Evolutionary conservation across 2,888 invertebrate species (phyloP).

Genomic region (Acleris holmiana): DNA sequence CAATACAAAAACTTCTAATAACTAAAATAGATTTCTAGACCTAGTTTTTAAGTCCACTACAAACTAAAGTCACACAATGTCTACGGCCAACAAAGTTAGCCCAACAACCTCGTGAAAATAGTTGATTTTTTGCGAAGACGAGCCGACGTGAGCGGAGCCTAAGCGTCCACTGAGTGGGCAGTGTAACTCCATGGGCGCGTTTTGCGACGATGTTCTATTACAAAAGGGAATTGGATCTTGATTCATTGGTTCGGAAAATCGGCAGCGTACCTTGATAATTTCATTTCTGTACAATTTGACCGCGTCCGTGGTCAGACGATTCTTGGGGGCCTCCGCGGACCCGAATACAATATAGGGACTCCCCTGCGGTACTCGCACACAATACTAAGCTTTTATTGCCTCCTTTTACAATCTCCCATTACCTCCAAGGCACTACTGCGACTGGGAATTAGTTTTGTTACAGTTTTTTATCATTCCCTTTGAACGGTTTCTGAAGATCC

Average conservation of each 20-base stretch:
- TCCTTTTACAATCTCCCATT: constrained; percentile 84
- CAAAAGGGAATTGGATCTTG: constrained; percentile 85
- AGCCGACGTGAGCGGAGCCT: constrained; percentile 58
- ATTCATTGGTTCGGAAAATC: constrained; percentile 85
- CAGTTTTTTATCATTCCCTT: constrained; percentile 71
- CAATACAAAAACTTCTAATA: too few relatives aligned
- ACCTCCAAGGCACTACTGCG: constrained; percentile 76
- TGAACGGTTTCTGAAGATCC: constrained; percentile 64
- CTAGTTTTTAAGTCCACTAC: too few relatives aligned
- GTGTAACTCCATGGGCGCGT: constrained; percentile 78
- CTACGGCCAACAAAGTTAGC: too few relatives aligned
- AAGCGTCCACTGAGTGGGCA: constrained; percentile 77
- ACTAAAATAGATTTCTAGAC: too few relatives aligned
- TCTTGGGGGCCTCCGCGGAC: constrained; percentile 78
- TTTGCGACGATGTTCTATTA: constrained; percentile 84
- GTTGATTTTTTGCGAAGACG: neutral
- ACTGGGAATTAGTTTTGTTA: constrained; percentile 82
- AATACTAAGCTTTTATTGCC: constrained; percentile 85
- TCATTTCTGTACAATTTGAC: constrained; percentile 85
- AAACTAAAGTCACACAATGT: too few relatives aligned
- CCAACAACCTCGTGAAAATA: neutral
- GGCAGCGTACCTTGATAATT: constrained; percentile 85
- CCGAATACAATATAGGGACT: constrained; percentile 78
- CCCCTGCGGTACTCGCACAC: constrained; percentile 81
- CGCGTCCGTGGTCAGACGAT: constrained; percentile 82